These are phyloP conservation scores for Bombus balteatus DNA, from an alignment of 1,140 invertebrate species.

Conservation along the genomic window DNA sequence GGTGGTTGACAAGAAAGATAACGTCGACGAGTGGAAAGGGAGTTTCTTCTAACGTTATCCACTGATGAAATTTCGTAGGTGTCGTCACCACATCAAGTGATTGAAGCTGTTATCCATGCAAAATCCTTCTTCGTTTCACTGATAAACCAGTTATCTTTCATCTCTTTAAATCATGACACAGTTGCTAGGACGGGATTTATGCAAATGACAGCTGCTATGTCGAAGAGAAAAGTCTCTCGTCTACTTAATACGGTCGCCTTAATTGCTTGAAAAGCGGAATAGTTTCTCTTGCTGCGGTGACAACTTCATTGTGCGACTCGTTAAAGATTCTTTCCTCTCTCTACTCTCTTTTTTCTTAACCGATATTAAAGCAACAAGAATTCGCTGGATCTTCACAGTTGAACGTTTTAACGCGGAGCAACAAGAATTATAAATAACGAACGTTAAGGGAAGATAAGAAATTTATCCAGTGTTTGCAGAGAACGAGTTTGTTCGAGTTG, in stretches of 20 bases:
- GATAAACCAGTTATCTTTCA: conserved; percentile 59
- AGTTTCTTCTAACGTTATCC: conserved; percentile 4
- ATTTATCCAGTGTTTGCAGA: not conserved
- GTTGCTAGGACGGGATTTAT: conserved; percentile 28
- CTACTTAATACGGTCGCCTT: conserved; percentile 40
- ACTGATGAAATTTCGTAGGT: conserved; percentile 36
- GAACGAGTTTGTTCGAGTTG: not conserved
- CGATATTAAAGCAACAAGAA: not conserved
- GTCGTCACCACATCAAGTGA: conserved; percentile 43
- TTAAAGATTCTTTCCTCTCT: not conserved
- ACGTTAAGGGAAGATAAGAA: not conserved
- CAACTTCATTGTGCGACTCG: conserved; percentile 25
- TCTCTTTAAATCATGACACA: conserved; percentile 48
- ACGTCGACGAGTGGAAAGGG: not conserved
- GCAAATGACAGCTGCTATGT: conserved; percentile 41
- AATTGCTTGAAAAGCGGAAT: conserved; percentile 39
- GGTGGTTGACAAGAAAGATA: not conserved
- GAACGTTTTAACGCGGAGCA: not conserved
- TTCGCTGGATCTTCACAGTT: not conserved
- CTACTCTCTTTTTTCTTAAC: too few relatives aligned
- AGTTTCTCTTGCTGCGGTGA: conserved; percentile 9
- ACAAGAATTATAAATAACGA: not conserved
- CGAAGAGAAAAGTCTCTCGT: conserved; percentile 50
- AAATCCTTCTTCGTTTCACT: conserved; percentile 35
- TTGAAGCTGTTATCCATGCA: conserved; percentile 52